Base-by-base conservation (phyloP, 1,140 invertebrate species). In the Calosoma granatense region DNA sequence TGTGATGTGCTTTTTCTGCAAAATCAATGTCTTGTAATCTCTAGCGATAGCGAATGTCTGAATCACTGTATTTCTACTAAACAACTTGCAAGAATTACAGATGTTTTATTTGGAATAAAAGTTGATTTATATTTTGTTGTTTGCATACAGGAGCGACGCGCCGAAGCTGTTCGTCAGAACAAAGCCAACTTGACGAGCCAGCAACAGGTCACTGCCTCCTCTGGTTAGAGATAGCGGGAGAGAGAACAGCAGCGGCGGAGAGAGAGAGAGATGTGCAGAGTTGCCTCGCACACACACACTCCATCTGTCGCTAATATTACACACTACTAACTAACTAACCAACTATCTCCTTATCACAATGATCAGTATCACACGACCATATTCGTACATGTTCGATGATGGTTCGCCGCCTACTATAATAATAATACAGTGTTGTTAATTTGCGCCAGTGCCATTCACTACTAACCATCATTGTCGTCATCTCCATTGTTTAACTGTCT, bases 111-210 rank as follows among this genome's bases (percentile, higher is more conserved):
- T 61, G 36, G 23, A 17, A 55, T 60, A 56, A 57, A 56, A 19
- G 20, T 3, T 15, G 19, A 20, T 43, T 62, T 53, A 53, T 65
- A 61, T 60, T 65, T 58, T 64, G 54, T 66, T 61, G 79, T 79
- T 39, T 36, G 26, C n/a, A n/a, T 36, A n/a, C n/a, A 93, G 89
- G 89, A 92, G 73, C 84, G 83, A 66, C 87, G 87, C 66, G 87
- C 87, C 47, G 87, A 90, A 69, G 73, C 87, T 61, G 89, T 92
- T 58, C 85, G 90, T 64, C 86, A 90, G 74, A 93, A 92, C 70
- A 91, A 90, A 74, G 81, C 81, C 60, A 79, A 80, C 60, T 74
- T 77, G 56, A 62, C 72, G 22, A 70, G 71, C 59, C 69, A 72
- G 64, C 69, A 67, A 56, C 76, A 76, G 55, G 73, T 76, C 63